Percentiles rank a stretch among this genome's conserved stretches.
These are phyloP conservation scores for Lepidurus apus DNA, from an alignment of 1,140 invertebrate species.

Conservation along the genomic window DNA sequence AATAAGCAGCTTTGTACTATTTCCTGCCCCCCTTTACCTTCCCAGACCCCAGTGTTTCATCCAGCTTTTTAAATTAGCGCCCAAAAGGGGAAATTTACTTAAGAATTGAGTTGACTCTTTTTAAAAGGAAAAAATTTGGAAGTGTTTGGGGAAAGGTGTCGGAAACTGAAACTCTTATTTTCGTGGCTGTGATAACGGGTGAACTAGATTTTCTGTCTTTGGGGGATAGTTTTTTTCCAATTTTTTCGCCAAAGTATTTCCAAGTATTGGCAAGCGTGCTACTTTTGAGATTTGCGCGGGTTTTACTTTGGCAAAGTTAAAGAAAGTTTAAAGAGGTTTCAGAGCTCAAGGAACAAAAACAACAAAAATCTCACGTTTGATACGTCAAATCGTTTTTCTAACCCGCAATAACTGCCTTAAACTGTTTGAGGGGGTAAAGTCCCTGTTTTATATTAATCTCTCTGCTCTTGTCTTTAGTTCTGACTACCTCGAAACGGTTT, in stretches of 20 bases:
- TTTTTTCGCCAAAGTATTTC: neutral
- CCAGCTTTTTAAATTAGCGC: neutral
- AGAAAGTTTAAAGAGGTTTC: no score
- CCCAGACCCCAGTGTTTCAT: neutral
- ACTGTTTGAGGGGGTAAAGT: no score
- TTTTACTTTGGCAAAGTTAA: no score
- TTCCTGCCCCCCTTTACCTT: no score
- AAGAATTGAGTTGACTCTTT: neutral
- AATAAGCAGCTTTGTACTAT: no score
- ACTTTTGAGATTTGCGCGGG: no score
- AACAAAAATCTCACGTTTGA: neutral
- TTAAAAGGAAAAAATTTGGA: neutral
- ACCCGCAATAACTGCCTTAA: conserved; percentile 12
- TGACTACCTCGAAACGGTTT: neutral
- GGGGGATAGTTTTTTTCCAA: neutral
- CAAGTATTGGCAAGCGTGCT: no score
- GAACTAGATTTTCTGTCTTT: neutral
- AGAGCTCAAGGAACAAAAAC: no score
- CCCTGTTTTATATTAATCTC: no score
- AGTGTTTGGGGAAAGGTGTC: no score
- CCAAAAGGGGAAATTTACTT: neutral
- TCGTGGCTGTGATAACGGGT: conserved; percentile 3
- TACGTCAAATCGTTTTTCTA: neutral
- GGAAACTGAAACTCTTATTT: neutral
- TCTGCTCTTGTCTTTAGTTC: neutral